Conservation (phyloP, 2,113 vertebrate genomes). For the Formicarius rufipectus region DNA sequence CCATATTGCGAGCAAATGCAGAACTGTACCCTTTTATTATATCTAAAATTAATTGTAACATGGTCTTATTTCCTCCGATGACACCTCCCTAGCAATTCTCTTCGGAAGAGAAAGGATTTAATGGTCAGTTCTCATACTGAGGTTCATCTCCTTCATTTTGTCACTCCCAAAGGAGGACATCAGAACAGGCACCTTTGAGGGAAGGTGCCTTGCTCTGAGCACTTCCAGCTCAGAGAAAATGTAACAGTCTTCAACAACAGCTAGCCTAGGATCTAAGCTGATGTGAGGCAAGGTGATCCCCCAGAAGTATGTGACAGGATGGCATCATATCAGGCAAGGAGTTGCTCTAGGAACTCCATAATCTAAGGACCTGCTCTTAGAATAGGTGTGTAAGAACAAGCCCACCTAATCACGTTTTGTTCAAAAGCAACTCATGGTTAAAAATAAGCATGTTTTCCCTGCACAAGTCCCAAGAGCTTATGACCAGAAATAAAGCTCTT, state of each 20-base stretch:
- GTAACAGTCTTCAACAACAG: neutral
- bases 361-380: neutral
- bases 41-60: neutral
- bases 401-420: neutral
- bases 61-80: neutral
- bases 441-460: conserved; percentile 47
- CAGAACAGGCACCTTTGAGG: neutral
- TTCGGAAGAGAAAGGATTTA: neutral
- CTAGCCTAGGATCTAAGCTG: neutral
- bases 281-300: neutral
- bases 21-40: neutral
- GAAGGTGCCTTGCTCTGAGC: neutral
- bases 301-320: neutral
- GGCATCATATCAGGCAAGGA: neutral
- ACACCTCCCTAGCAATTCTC: neutral
- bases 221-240: neutral
- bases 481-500: conserved; percentile 45
- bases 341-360: neutral
- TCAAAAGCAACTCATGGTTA: conserved; percentile 23
- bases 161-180: neutral
- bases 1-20: neutral
- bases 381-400: neutral
- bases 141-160: neutral
- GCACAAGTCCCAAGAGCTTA: neutral
- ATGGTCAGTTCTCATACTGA: neutral